Evolutionary conservation across 2,797 vertebrate genomes (phyloP).

Genomic region (Pantherophis alleghaniensis): DNA sequence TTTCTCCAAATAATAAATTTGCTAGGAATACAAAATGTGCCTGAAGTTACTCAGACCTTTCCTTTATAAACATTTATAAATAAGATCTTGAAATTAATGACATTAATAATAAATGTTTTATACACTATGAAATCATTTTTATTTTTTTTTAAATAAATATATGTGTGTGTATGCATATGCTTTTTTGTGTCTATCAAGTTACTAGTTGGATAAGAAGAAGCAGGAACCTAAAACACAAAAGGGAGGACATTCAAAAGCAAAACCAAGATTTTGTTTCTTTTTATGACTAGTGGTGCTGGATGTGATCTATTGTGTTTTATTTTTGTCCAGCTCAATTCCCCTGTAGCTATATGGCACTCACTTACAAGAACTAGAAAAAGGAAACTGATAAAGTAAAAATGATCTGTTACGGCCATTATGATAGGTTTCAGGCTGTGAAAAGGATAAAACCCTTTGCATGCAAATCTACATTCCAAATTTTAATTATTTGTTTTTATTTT

Average conservation of each 20-base stretch:
- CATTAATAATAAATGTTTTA: neutral
- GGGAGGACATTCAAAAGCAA: neutral
- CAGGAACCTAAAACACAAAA: neutral
- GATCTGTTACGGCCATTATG: neutral
- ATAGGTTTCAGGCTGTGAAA: neutral
- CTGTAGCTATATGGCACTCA: neutral
- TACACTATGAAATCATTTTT: neutral
- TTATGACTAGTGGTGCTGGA: neutral
- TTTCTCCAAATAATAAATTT: conserved; percentile 21
- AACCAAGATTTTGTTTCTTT: neutral
- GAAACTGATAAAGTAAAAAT: neutral
- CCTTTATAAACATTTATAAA: neutral
- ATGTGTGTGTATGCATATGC: neutral
- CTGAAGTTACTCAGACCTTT: conserved; percentile 23
- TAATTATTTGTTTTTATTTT: neutral
- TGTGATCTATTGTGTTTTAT: neutral
- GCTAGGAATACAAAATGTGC: neutral
- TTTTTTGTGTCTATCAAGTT: neutral
- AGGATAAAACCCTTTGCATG: neutral
- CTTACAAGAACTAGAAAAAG: neutral
- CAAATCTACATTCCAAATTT: neutral
- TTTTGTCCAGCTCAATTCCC: neutral
- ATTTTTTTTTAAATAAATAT: neutral
- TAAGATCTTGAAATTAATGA: neutral
- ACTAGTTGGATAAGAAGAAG: neutral